phyloP scores from a whole-genome alignment of 1,140 invertebrate genomes.

The Delia radicum region DNA sequence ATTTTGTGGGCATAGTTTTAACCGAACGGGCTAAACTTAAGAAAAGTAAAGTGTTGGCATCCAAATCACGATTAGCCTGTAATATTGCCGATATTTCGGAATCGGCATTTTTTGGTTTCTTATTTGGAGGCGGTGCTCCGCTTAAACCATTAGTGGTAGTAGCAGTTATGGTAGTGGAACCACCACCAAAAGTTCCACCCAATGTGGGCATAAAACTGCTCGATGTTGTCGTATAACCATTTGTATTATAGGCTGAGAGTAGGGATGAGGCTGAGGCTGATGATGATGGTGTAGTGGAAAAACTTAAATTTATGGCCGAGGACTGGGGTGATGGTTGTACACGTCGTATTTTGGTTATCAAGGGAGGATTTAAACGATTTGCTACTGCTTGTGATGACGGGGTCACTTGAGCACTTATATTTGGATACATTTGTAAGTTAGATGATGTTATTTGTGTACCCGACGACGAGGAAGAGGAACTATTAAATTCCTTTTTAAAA shows the following conservation, averaged over 20 bases:
- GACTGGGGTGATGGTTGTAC: slow-evolving; percentile 50
- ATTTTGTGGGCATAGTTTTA: slow-evolving; percentile 51
- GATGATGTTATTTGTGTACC: slow-evolving; percentile 24
- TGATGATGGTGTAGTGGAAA: slow-evolving; percentile 30
- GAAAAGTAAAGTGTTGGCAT: slow-evolving; percentile 52
- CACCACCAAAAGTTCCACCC: too few relatives aligned
- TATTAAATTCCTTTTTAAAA: slow-evolving; percentile 48
- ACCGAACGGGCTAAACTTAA: slow-evolving; percentile 48
- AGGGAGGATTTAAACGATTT: slow-evolving; percentile 29
- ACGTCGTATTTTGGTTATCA: slow-evolving; percentile 45
- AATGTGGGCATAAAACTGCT: not conserved
- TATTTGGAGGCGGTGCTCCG: slow-evolving; percentile 37
- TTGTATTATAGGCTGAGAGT: not conserved
- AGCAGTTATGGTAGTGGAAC: not conserved
- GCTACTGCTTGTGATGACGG: slow-evolving; percentile 35
- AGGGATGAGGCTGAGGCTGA: not conserved
- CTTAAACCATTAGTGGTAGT: not conserved
- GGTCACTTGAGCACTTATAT: slow-evolving; percentile 32
- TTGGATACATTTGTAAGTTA: slow-evolving; percentile 41
- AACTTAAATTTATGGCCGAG: slow-evolving; percentile 49
- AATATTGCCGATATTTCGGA: slow-evolving; percentile 49
- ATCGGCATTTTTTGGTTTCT: slow-evolving; percentile 43
- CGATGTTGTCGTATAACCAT: not conserved
- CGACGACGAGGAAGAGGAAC: slow-evolving; percentile 23
- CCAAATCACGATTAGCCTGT: slow-evolving; percentile 50